Evolutionary conservation across 2,113 vertebrate species (phyloP), one percentile per base, ranked within the genome.

Genomic region (Thryonomys swinderianus): DNA sequence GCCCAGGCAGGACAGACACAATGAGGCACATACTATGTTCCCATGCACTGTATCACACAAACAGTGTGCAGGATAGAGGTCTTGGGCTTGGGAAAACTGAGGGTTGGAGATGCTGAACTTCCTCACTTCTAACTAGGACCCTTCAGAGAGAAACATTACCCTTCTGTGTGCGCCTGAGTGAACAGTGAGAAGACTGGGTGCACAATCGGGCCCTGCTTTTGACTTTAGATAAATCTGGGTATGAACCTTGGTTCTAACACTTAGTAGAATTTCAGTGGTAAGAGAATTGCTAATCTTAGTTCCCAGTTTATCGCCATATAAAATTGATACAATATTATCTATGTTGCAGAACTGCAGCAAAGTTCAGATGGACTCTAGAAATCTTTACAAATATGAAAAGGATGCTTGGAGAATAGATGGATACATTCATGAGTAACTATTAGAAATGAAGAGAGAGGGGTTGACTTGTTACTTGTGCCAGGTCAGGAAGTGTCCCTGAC

Each of bases 281-380:
- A 48, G 51, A 80, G 79, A 76, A 64, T 85, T 79, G 84, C 71
- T 48, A 40, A n/a, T 84, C 18, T 40, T 88, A 74, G 23, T 87
- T 96, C 64, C 69, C 14, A 62, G n/a, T 85, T 92, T 76, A 81
- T 20, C 32, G 2, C 0, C 67, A 8, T 84, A 27, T 78, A 79
- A 95, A 93, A 73, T 61, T 9, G 11, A 23, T 18, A 59, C 84
- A 32, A 51, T 48, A 81, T n/a, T 64, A 51, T 11, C 12, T 76
- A n/a, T 90, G 27, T 88, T 91, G 12, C 48, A 92, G n/a, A 94
- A 83, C 71, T 51, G n/a, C 83, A n/a, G 14, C 61, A n/a, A 95
- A 32, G 34, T 27, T 90, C 66, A 51, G 32, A 7, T 81, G 25
- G 32, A n/a, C 4, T 20, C 81, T 79, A 64, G 71, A 88, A 61